These are phyloP conservation scores for Protobothrops mucrosquamatus DNA, from an alignment of 2,113 vertebrate species.

Conservation along the genomic window DNA sequence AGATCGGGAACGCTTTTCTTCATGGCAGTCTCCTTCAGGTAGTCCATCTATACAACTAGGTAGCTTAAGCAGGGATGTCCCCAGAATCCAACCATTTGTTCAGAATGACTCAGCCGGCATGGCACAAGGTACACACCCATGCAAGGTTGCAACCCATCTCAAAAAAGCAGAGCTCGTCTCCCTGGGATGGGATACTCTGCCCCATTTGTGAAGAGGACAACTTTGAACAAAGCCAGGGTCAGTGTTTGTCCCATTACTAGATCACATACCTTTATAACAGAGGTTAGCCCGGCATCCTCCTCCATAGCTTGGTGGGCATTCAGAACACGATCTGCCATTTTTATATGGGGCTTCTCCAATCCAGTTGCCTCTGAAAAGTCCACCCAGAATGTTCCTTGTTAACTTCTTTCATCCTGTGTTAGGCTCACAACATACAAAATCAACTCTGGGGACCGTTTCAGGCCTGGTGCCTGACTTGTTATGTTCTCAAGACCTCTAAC, in stretches of 20 bases:
- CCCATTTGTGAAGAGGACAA: not conserved
- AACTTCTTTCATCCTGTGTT: not conserved
- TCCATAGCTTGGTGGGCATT: conserved; percentile 90
- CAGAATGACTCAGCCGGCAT: not conserved
- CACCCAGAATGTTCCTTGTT: not conserved
- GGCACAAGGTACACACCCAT: not conserved
- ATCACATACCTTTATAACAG: conserved; percentile 84
- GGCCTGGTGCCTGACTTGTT: not conserved
- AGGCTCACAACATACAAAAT: not conserved
- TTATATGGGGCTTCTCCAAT: conserved; percentile 95
- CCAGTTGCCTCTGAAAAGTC: conserved; percentile 89
- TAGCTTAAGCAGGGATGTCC: not conserved
- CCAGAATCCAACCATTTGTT: not conserved
- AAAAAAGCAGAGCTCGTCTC: not conserved
- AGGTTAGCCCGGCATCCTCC: conserved; percentile 87
- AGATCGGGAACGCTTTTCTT: not conserved
- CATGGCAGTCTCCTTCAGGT: not conserved
- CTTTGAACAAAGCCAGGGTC: too few species aligned
- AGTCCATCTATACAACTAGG: not conserved
- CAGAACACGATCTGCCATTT: conserved; percentile 85
- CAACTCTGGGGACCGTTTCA: not conserved
- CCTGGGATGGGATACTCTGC: not conserved
- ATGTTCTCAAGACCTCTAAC: rapidly evolving
- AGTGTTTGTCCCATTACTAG: not conserved
- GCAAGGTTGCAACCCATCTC: not conserved